Base-by-base conservation (phyloP, 2,888 invertebrate species). In the Acanthococcus lagerstroemiae region DNA sequence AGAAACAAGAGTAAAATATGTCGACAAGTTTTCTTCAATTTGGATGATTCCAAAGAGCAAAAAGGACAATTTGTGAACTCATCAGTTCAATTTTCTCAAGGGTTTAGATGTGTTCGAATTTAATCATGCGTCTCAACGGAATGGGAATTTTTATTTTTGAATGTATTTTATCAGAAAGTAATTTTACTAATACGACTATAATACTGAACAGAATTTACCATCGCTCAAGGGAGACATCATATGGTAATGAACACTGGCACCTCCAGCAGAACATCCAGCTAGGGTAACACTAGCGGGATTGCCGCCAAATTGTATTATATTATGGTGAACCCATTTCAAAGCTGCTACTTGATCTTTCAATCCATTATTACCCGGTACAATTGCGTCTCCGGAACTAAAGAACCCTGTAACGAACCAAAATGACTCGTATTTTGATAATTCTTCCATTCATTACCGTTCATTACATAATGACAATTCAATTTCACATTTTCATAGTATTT, bases 301-400 rank as follows among this genome's bases (percentile, higher is more conserved):
- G 1, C 88, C 88, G 1, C 85, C 86, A 71, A 89, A 88, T 73
- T 78, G 78, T 70, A 80, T 76, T 67, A 88, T 85, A 74, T 88
- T 85, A 52, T 81, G 76, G 67, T 83, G 81, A 0, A 87, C 76
- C 87, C 87, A 89, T 71, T 81, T 80, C 48, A 89, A 74, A 0
- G 87, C 87, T 70, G 84, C 77, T 24, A 79, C 78, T 76, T 88
- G 88, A 78, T 88, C 88, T 73, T 86, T 87, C 27, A 88, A 73
- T 0, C 88, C 88, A 71, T 81, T 82, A 74, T 88, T 88, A 4
- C 86, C 86, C 0, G 88, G 83, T 0, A 85, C 78, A 0, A 80
- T 73, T 0, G 81, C 80, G 70, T 88, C 87, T 37, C 84, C 87
- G 0, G 88, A 87, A 73, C 86, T 87, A 0, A 88, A 76, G 74